A percentile compares a stretch with the other conserved stretches of the same genome.
These are phyloP conservation scores for Drosophila pectinifera DNA, from an alignment of 1,140 invertebrate species.

Conservation along the genomic window DNA sequence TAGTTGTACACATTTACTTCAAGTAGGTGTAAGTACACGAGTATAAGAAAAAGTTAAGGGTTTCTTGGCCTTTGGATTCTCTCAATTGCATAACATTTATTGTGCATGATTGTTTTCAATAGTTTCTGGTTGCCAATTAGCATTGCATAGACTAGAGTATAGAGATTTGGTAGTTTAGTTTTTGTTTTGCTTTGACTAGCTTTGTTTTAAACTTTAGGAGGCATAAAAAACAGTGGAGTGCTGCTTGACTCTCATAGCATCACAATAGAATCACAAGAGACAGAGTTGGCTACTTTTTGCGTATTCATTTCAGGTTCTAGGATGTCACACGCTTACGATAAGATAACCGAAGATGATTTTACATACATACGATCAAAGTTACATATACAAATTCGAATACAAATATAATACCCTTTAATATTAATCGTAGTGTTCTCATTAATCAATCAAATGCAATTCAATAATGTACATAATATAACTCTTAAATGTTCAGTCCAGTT, in stretches of 20 bases:
- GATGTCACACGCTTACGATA: slow-evolving; percentile 39
- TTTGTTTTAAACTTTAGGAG: slow-evolving; percentile 78
- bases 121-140: slow-evolving; percentile 55
- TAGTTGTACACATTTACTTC: slow-evolving; percentile 73
- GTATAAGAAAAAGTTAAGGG: slow-evolving; percentile 55
- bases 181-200: slow-evolving; percentile 46
- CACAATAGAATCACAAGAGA: slow-evolving; percentile 82
- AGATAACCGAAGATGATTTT: slow-evolving; percentile 28
- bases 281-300: slow-evolving; percentile 68
- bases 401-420: slow-evolving; percentile 64
- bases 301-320: slow-evolving; percentile 32
- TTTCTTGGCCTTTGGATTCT: slow-evolving; percentile 58
- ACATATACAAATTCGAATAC: slow-evolving; percentile 62
- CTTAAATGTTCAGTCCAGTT: slow-evolving; percentile 84
- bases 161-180: slow-evolving; percentile 61
- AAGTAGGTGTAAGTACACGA: slow-evolving; percentile 67
- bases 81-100: slow-evolving; percentile 65
- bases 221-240: slow-evolving; percentile 78
- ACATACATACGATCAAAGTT: slow-evolving; percentile 66
- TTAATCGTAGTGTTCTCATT: slow-evolving; percentile 44
- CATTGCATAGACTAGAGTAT: slow-evolving; percentile 57
- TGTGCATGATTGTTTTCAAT: slow-evolving; percentile 80
- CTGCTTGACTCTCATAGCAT: slow-evolving; percentile 71
- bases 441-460: slow-evolving; percentile 69
- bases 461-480: slow-evolving; percentile 72